Evolutionary conservation across 2,888 invertebrate species (phyloP).

Genomic region (Heliothis peltigera): DNA sequence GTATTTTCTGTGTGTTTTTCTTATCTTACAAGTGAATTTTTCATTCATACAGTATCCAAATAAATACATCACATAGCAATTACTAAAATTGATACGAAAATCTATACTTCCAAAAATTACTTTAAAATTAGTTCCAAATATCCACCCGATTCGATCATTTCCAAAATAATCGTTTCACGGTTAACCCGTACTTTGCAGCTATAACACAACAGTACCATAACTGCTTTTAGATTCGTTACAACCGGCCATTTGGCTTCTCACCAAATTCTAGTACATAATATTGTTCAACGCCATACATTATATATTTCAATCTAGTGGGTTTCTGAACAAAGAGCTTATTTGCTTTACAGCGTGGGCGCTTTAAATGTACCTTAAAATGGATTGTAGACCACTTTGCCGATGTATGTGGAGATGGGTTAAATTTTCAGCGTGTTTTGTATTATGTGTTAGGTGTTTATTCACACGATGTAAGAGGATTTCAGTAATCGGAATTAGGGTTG

Average conservation of each 20-base stretch:
- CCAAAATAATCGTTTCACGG: constrained; percentile 55
- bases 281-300: constrained; percentile 28
- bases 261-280: constrained; percentile 37
- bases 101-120: too few species aligned
- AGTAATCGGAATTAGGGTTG: background rate
- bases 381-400: constrained; percentile 8
- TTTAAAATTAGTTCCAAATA: too few species aligned
- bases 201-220: constrained; percentile 43
- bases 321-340: constrained; percentile 42
- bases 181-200: constrained; percentile 29
- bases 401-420: constrained; percentile 4
- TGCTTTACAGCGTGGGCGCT: constrained; percentile 21
- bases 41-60: too few species aligned
- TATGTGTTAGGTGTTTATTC: background rate
- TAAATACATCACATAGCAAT: too few species aligned
- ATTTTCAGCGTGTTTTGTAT: background rate
- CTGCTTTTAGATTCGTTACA: constrained; percentile 42
- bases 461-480: background rate
- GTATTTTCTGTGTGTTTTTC: too few species aligned
- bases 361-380: constrained; percentile 34
- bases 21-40: too few species aligned
- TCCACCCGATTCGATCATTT: too few species aligned
- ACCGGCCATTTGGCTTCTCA: constrained; percentile 49
- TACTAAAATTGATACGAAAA: background rate
- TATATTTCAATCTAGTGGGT: constrained; percentile 19